These are phyloP conservation scores for Cyprinodon variegatus DNA, from an alignment of 2,113 vertebrate species.

Conservation along the genomic window DNA sequence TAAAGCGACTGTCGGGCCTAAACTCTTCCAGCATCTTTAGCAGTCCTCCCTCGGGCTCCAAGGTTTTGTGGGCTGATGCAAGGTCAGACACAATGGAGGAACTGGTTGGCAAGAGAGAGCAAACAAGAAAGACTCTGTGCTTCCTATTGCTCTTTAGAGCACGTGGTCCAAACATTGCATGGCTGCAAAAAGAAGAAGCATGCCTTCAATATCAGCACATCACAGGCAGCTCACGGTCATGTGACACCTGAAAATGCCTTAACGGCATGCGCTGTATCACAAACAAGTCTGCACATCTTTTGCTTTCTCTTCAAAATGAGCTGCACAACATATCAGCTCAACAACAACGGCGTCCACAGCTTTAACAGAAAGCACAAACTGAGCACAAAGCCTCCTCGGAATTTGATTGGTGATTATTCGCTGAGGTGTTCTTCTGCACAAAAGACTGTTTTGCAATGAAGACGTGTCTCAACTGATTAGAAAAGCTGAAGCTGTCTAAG, in stretches of 20 bases:
- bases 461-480: constrained; percentile 38
- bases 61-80: constrained; percentile 70
- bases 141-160: constrained; percentile 31
- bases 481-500: constrained; percentile 34
- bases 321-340: constrained; percentile 34
- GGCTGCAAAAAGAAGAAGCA: constrained; percentile 43
- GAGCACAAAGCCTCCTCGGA: constrained; percentile 31
- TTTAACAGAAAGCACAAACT: constrained; percentile 3
- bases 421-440: constrained; percentile 7
- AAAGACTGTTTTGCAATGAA: constrained; percentile 19
- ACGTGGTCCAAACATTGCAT: constrained; percentile 37
- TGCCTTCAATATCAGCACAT: constrained; percentile 34
- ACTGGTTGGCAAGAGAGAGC: constrained; percentile 28
- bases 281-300: constrained; percentile 19
- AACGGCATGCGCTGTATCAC: constrained; percentile 37
- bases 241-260: constrained; percentile 45
- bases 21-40: constrained; percentile 51
- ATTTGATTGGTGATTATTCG: constrained; percentile 4
- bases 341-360: constrained; percentile 10
- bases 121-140: constrained; percentile 2
- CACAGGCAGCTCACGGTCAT: constrained; percentile 46
- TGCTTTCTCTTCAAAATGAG: constrained; percentile 43
- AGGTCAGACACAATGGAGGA: constrained; percentile 61
- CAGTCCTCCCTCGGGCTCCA: constrained; percentile 53
- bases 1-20: constrained; percentile 40